Conservation (phyloP, 2,113 vertebrate genomes). For the Ovibos moschatus region DNA sequence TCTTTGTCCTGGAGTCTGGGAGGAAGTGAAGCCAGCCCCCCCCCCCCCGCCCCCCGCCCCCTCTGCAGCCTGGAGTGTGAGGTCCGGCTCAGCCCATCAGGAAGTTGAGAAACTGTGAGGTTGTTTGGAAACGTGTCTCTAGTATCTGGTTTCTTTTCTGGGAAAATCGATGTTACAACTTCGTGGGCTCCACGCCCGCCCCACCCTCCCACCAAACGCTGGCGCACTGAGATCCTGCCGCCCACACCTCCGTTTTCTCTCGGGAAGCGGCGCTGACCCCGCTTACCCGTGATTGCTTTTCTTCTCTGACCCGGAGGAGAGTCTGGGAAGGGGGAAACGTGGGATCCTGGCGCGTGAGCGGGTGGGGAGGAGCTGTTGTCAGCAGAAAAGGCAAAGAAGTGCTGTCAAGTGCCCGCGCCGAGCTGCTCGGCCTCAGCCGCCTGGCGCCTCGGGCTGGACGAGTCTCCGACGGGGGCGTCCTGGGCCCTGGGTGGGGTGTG, state of each 20-base stretch:
- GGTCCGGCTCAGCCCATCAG: not conserved
- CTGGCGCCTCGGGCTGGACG: fast-evolving
- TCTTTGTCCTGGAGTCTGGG: not conserved
- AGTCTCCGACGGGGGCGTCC: fast-evolving
- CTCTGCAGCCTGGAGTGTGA: not conserved
- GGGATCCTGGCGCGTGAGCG: not conserved
- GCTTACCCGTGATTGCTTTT: fast-evolving
- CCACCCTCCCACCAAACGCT: too few relatives aligned
- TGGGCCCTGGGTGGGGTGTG: not conserved
- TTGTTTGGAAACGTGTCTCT: not conserved
- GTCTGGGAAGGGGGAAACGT: not conserved
- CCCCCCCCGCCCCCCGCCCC: not conserved
- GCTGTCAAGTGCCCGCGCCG: fast-evolving
- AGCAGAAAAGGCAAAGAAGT: not conserved
- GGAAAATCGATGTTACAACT: not conserved
- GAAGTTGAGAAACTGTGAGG: not conserved
- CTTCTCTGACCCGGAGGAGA: not conserved
- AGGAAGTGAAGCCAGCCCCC: not conserved
- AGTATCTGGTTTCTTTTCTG: not conserved
- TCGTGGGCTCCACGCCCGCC: fast-evolving
- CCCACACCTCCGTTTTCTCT: not conserved
- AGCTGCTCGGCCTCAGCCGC: fast-evolving
- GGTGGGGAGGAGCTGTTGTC: too few relatives aligned
- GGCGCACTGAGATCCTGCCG: not conserved
- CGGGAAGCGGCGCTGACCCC: fast-evolving